Conservation (phyloP, 64 coral and sea anemone genomes). For the Trachythela sp. region DNA sequence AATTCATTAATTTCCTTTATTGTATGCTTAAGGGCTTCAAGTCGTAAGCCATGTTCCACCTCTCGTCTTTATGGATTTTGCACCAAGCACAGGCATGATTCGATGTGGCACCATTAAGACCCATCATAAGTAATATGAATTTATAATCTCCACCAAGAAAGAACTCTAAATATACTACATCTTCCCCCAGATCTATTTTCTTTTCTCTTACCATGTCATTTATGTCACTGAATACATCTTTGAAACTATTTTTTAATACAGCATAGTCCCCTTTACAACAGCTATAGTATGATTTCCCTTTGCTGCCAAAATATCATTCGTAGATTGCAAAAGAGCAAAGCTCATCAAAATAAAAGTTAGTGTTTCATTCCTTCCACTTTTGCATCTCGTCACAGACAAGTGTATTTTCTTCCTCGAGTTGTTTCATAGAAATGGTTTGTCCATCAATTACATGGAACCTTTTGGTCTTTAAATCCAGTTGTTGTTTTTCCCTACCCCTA, state of each 20-base stretch:
- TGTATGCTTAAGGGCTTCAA: not conserved
- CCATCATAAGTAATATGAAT: not conserved
- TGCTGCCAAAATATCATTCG: not conserved
- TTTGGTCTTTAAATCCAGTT: not conserved
- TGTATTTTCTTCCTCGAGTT: not conserved
- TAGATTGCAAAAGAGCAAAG: not conserved
- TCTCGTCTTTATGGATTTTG: slow-evolving; percentile 6
- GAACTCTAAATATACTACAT: not conserved
- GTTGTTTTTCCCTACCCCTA: not conserved
- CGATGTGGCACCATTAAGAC: slow-evolving; percentile 9
- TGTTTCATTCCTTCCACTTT: not conserved
- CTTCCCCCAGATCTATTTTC: not conserved
- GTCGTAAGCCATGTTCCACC: not conserved
- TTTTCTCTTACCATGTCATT: not conserved
- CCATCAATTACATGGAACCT: not conserved
- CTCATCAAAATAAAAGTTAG: not conserved
- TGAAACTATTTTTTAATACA: not conserved
- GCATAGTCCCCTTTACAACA: not conserved
- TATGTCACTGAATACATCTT: slow-evolving; percentile 11
- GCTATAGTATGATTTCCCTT: slow-evolving; percentile 3
- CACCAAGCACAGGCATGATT: slow-evolving; percentile 31
- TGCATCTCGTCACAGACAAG: not conserved
- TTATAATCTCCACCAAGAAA: too few species aligned
- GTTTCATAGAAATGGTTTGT: not conserved
- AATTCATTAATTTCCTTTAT: not conserved